Evolutionary conservation across 2,888 invertebrate species (phyloP), one percentile per base, ranked within the genome.

Genomic region (Leptinotarsa haldemani): DNA sequence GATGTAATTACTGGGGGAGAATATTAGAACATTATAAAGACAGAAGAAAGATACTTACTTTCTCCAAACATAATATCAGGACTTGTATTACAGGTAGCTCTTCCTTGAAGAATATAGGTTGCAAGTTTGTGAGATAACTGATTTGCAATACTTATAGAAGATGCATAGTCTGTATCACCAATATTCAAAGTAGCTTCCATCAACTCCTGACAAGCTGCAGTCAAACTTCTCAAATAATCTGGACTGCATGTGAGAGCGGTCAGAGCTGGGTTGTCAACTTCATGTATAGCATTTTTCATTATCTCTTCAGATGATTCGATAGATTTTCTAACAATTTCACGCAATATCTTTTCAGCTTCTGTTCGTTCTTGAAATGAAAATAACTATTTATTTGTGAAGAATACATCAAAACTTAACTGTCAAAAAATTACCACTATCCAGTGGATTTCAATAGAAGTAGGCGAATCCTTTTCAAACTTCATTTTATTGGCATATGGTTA

Each of bases 81-180:
- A 63, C 94, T 92, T 1, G 92, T 92, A 85, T 94, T 94, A 3
- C 94, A 92, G 12, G 94, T 93, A 2, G 94, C 93, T 85, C 93
- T 92, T n/a, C 94, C 94, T 80, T 93, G 91, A 65, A 94, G 87
- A 77, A 94, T 89, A 83, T 91, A 90, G 68, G 90, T 90, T 4
- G 92, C 89, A 66, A 92, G 85, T 66, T 89, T 87, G 84, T 93
- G 92, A 5, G 91, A 89, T 74, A 91, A 88, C 74, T 88, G 87
- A 79, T 88, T 89, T 20, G 91, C 86, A 77, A 84, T 84, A 50
- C 87, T 88, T 12, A 87, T 78, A 25, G 87, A 76, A 13, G 80
- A 46, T 56, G 88, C 84, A 83, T 87, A 83, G 80, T 86, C 84
- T 71, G 84, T 85, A 74, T 81, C 74, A 74, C 85, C 84, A 5